Evolutionary conservation across 2,888 invertebrate species (phyloP), one percentile per base, ranked within the genome.

Genomic region (Dicranocentrus wangi): DNA sequence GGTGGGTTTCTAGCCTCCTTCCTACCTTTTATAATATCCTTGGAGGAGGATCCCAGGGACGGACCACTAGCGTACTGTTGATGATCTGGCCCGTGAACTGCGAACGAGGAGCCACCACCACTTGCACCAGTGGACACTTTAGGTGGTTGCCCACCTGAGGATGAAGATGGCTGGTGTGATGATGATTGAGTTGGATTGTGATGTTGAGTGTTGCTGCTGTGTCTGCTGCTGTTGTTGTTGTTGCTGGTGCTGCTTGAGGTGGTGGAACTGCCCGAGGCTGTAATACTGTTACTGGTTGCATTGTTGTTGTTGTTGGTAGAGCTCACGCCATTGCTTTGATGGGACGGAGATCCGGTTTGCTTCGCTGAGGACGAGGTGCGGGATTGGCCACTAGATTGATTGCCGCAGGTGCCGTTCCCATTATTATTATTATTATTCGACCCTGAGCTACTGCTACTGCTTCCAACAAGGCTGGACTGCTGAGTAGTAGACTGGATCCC

Each of bases 11-110:
- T n/a, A n/a, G n/a, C n/a, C n/a, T n/a, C n/a, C n/a, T n/a, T n/a
- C 27, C 75, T 76, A 83, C 85, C 85, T 83, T 85, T 85, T 3
- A 7, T 27, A 60, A 81, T 70, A 55, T 85, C 83, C 72, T 84
- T 84, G 7, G 82, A 75, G 32, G 83, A 68, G n/a, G 83, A 47
- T 21, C 60, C 27, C 0, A 66, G 19, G 0, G 71, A 23, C 8
- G 47, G 5, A 47, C n/a, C n/a, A 47, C 13, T 39, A 39, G 58
- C 32, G 0, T 66, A 47, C 13, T 73, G 72, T 10, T 79, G 71
- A 2, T 73, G 71, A 2, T 73, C 70, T 13, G 60, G 7, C 39
- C 51, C 28, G 21, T 73, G 75, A 19, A 73, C 25, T 25, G 66
- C n/a, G 43, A 82, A 75, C 13, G 75, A 32, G 25, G 69, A 58